Evolutionary conservation across 2,797 vertebrate species (phyloP).

Genomic region (Gobionotothen gibberifrons): DNA sequence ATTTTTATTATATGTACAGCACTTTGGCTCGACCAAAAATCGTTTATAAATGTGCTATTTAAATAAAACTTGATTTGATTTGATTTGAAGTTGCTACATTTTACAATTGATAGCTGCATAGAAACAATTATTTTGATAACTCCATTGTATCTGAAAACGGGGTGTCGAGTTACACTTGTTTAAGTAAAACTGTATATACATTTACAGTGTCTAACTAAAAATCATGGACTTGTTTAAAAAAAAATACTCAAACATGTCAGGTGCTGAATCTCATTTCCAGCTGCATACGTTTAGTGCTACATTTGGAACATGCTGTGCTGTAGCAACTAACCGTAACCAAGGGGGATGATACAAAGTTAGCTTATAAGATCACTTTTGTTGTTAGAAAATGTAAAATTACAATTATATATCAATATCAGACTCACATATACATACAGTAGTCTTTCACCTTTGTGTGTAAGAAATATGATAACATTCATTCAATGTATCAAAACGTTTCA

Average conservation of each 20-base stretch:
- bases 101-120: no score
- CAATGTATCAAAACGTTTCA: neutral
- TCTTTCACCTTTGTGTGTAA: neutral
- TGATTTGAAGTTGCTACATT: no score
- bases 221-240: neutral
- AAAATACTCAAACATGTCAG: neutral
- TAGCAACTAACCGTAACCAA: neutral
- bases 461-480: neutral
- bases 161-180: no score
- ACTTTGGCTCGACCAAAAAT: no score
- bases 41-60: no score
- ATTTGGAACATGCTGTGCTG: neutral
- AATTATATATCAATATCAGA: neutral
- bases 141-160: no score
- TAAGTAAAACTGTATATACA: no score
- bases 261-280: neutral
- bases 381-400: neutral
- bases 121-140: no score
- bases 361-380: neutral
- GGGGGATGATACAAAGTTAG: neutral
- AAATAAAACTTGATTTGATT: no score
- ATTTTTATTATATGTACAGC: no score
- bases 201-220: neutral
- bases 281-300: no score
- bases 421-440: no score